phyloP scores from a whole-genome alignment of 2,113 vertebrate genomes.

The Paraplagusia blochii region DNA sequence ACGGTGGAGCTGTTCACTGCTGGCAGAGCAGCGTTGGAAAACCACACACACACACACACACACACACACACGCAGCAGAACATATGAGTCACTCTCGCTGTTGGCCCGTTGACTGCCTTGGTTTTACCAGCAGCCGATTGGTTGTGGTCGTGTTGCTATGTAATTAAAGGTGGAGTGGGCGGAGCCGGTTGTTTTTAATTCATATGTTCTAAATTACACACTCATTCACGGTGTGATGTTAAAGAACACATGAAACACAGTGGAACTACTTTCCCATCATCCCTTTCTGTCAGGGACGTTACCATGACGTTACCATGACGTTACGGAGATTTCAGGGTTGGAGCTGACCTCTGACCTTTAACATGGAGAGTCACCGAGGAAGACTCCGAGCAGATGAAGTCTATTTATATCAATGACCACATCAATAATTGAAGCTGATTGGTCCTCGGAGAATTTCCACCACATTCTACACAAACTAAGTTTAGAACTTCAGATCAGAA shows the following conservation, averaged over 20 bases:
- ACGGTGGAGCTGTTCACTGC: slow-evolving; percentile 4
- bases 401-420: too few relatives aligned
- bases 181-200: slow-evolving; percentile 15
- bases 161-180: slow-evolving; percentile 54
- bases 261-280: too few relatives aligned
- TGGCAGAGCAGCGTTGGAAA: slow-evolving; percentile 60
- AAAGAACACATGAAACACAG: neutral
- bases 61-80: slow-evolving; percentile 47
- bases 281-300: too few relatives aligned
- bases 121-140: slow-evolving; percentile 28
- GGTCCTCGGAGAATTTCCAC: too few relatives aligned
- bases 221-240: slow-evolving; percentile 28
- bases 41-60: slow-evolving; percentile 46
- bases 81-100: slow-evolving; percentile 62
- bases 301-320: too few relatives aligned
- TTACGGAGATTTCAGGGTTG: too few relatives aligned
- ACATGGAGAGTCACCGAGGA: too few relatives aligned
- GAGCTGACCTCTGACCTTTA: too few relatives aligned
- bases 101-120: slow-evolving; percentile 6
- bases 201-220: slow-evolving; percentile 45
- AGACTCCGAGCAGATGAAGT: too few relatives aligned
- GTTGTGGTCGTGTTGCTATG: slow-evolving; percentile 61
- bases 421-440: too few relatives aligned
- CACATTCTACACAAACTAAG: too few relatives aligned
- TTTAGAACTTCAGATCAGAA: too few relatives aligned